phyloP scores from a whole-genome alignment of 2,888 invertebrate genomes.

The Mechanitis messenoides region DNA sequence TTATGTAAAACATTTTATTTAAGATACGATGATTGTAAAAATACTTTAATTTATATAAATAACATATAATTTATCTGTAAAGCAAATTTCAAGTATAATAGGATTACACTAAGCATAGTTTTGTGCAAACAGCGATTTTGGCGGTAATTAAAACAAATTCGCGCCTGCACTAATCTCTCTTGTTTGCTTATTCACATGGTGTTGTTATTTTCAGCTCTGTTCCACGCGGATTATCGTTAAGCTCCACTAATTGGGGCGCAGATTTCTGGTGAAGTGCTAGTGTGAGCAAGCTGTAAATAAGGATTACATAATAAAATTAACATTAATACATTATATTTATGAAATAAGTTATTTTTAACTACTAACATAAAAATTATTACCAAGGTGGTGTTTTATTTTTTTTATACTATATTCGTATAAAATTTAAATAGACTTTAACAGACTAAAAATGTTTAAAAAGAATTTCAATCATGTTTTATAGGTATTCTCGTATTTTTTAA shows the following conservation, averaged over 20 bases:
- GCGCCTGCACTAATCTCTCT: constrained; percentile 27
- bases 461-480: too few species aligned
- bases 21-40: neutral
- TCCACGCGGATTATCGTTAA: constrained; percentile 55
- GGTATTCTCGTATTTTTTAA: too few species aligned
- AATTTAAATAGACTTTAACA: too few species aligned
- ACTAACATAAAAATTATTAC: too few species aligned
- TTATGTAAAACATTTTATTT: too few species aligned
- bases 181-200: constrained; percentile 49
- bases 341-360: neutral
- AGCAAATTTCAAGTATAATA: constrained; percentile 5
- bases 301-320: neutral
- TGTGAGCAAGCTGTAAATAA: constrained; percentile 10
- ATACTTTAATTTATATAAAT: neutral
- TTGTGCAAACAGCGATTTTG: constrained; percentile 13
- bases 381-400: too few species aligned
- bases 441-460: too few species aligned
- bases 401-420: too few species aligned
- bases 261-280: constrained; percentile 34
- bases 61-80: neutral
- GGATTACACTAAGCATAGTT: constrained; percentile 11
- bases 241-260: constrained; percentile 60
- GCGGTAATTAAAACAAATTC: constrained; percentile 27
- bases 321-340: neutral
- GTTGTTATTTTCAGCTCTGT: constrained; percentile 58